Percentiles rank a stretch among this genome's conserved stretches.
Evolutionary conservation across 1,140 invertebrate genomes (phyloP).

Genomic region (Lanistes nyassanus): DNA sequence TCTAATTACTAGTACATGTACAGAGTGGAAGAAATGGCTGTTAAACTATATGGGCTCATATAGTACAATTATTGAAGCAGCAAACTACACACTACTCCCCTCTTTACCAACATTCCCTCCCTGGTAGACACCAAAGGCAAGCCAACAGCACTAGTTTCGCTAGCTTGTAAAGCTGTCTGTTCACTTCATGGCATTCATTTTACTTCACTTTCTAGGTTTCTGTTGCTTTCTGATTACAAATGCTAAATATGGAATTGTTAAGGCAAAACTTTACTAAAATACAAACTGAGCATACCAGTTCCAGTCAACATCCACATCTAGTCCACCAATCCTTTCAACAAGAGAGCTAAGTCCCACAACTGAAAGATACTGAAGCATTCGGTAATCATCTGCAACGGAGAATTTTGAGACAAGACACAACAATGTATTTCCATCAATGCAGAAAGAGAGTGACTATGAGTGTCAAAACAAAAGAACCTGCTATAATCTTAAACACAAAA

Average conservation of each 20-base stretch:
- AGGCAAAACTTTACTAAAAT: background rate
- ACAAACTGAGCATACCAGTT: conserved; percentile 69
- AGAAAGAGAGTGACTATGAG: background rate
- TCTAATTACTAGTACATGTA: too few relatives aligned
- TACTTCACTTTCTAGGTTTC: background rate
- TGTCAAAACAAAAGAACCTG: too few relatives aligned
- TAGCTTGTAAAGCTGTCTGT: too few relatives aligned
- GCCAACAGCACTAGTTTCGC: too few relatives aligned
- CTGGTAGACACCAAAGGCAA: too few relatives aligned
- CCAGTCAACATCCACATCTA: conserved; percentile 69
- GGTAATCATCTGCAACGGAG: conserved; percentile 46
- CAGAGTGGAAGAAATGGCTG: too few relatives aligned
- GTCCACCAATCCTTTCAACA: conserved; percentile 67
- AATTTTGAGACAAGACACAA: conserved; percentile 1
- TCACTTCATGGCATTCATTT: too few relatives aligned
- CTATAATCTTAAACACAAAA: too few relatives aligned
- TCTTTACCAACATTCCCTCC: too few relatives aligned
- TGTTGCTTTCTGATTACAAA: background rate
- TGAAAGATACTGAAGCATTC: conserved; percentile 65
- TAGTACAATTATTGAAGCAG: too few relatives aligned
- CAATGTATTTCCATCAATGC: conserved; percentile 5
- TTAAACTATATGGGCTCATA: too few relatives aligned
- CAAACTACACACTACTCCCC: too few relatives aligned
- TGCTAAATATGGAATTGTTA: background rate
- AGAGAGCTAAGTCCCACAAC: conserved; percentile 67